Conservation (phyloP, 2,888 invertebrate genomes). For the Liodrosophila aerea region DNA sequence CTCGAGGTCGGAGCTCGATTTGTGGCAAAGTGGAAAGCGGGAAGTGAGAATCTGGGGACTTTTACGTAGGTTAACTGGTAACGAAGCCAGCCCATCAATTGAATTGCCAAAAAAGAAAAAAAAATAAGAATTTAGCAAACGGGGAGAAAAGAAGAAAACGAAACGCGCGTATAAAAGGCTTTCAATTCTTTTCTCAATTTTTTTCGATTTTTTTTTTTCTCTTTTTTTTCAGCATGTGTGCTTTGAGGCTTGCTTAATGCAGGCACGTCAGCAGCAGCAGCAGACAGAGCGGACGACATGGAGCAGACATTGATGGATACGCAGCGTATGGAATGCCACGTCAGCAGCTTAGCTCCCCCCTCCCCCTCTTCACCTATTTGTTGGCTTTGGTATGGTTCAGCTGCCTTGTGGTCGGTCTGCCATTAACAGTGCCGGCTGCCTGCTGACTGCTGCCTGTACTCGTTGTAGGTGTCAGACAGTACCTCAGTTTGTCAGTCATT, state of each 20-base stretch:
- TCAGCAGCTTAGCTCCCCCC: slow-evolving; percentile 44
- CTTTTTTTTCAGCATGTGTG: slow-evolving; percentile 16
- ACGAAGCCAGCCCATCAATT: slow-evolving; percentile 55
- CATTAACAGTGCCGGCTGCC: slow-evolving; percentile 39
- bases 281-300: slow-evolving; percentile 46
- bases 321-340: slow-evolving; percentile 64
- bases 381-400: slow-evolving; percentile 26
- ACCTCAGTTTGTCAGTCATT: slow-evolving; percentile 50
- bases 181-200: slow-evolving; percentile 53
- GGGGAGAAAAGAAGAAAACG: slow-evolving; percentile 17
- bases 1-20: slow-evolving; percentile 57
- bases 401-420: slow-evolving; percentile 51
- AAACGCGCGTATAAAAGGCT: slow-evolving; percentile 63
- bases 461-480: slow-evolving; percentile 58
- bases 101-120: slow-evolving; percentile 58
- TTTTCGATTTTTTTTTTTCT: slow-evolving; percentile 1
- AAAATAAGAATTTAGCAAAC: slow-evolving; percentile 61
- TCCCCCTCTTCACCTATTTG: slow-evolving; percentile 18
- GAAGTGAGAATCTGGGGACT: background rate
- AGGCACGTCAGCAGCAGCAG: slow-evolving; percentile 68
- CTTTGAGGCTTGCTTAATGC: slow-evolving; percentile 61
- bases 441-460: no score
- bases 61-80: slow-evolving; percentile 15
- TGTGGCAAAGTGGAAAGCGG: slow-evolving; percentile 26
- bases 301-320: slow-evolving; percentile 74